A percentile compares a stretch with the other conserved stretches of the same genome.
phyloP scores from a whole-genome alignment of 2,888 invertebrate genomes.

The Papilio elwesi region DNA sequence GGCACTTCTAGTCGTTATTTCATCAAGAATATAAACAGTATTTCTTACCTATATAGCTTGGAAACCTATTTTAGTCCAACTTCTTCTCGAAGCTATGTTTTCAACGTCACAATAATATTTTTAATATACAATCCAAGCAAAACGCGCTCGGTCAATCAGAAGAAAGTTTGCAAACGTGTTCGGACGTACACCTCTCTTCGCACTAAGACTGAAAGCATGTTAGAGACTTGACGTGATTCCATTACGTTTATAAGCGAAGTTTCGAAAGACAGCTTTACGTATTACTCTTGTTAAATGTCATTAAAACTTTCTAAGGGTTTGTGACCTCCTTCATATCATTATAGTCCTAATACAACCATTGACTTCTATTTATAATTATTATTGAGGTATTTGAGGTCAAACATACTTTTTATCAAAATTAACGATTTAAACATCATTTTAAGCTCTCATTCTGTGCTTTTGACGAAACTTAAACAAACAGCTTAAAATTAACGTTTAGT shows the following conservation, averaged over 20 bases:
- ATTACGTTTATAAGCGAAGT: constrained; percentile 24
- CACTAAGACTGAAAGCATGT: constrained; percentile 22
- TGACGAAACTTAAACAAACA: too few species aligned
- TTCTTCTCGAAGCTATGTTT: background rate
- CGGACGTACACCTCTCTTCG: constrained; percentile 9
- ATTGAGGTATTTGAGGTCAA: too few species aligned
- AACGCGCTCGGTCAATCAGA: constrained; percentile 28
- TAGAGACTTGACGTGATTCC: constrained; percentile 20
- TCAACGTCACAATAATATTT: constrained; percentile 10
- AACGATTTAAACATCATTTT: too few species aligned
- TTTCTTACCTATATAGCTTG: background rate
- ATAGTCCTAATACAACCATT: background rate
- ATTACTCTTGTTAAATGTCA: constrained; percentile 19
- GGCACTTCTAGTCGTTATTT: background rate
- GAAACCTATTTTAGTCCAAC: constrained; percentile 9
- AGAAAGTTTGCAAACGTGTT: constrained; percentile 26
- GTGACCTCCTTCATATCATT: background rate
- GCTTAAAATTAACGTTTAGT: too few species aligned
- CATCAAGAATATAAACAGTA: background rate
- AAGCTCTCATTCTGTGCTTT: too few species aligned
- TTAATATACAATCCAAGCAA: constrained; percentile 27
- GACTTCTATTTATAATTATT: too few species aligned
- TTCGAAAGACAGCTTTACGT: constrained; percentile 22
- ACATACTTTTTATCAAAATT: too few species aligned
- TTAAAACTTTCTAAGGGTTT: constrained; percentile 18